These are phyloP conservation scores for Ditylenchus weischeri DNA, from an alignment of 2,888 invertebrate species.

Conservation along the genomic window DNA sequence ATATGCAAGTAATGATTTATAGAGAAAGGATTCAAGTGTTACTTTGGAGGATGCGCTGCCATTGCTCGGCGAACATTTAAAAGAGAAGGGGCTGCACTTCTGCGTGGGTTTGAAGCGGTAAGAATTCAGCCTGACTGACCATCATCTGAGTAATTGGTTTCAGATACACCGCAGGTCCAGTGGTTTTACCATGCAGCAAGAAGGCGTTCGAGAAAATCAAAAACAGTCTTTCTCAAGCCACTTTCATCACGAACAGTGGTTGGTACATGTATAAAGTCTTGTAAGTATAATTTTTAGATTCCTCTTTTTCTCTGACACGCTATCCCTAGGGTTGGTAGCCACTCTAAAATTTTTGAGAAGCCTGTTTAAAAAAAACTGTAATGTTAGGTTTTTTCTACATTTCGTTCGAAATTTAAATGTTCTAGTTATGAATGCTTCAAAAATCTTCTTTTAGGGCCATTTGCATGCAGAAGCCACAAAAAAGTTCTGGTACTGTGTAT, in stretches of 20 bases:
- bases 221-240: not conserved
- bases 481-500: not conserved
- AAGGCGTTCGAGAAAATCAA: not conserved
- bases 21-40: no score
- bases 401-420: no score
- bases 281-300: not conserved
- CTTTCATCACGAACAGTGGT: not conserved
- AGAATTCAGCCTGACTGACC: not conserved
- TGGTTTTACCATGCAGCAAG: not conserved
- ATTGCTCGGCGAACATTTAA: not conserved
- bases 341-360: no score
- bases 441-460: not conserved
- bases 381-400: no score
- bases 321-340: no score
- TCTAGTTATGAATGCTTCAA: not conserved
- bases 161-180: constrained; percentile 3
- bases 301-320: no score
- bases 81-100: constrained; percentile 15
- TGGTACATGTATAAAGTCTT: not conserved
- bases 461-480: not conserved
- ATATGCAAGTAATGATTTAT: not conserved
- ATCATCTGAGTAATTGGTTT: not conserved
- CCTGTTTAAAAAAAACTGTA: no score
- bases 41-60: constrained; percentile 20
- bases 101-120: constrained; percentile 22